Base-by-base conservation (phyloP, 2,113 vertebrate genomes). In the Datnioides undecimradiatus region DNA sequence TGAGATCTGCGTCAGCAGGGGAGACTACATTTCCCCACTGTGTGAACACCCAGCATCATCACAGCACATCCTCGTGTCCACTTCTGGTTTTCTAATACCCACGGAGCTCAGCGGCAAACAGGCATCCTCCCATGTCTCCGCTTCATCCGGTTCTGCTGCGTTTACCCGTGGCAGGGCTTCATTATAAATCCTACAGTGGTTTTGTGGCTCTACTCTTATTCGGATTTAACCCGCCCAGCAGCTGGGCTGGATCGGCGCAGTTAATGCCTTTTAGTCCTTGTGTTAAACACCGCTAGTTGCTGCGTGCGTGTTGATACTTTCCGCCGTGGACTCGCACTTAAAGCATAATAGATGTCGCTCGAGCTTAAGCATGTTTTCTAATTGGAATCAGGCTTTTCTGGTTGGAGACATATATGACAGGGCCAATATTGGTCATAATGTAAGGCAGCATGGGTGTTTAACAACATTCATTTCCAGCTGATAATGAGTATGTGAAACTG, bases 121-220 rank as follows among this genome's bases (percentile, higher is more conserved):
- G 64, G 54, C 63, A 19, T 67, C 70, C 68, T 68, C 65, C 51
- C 52, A 33, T 62, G 49, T 74, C 58, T 59, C 45, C 2, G 31
- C 23, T 67, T 82, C 67, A 69, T 73, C 65, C 45, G 11, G n/a
- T 68, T 71, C 14, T 65, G 31, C 62, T 72, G 14, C 76, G 60
- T 68, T 80, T 71, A 64, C 71, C 38, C 76, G 49, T 8, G 66
- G 48, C 79, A 77, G 64, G 68, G 68, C 75, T 82, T 84, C 80
- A 67, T 79, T 77, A 59, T 57, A 73, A 80, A 72, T 36, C 85
- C 63, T 38, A 23, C 64, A 55, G 80, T 55, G 80, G 77, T 80
- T 88, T 73, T 89, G 76, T 73, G 79, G 70, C 38, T 68, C 70
- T 63, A 75, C 16, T 58, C 48, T 67, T 67, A 59, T 84, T 33